These are phyloP conservation scores for Neoscelio sp. DNA, from an alignment of 2,888 invertebrate genomes.

Conservation along the genomic window DNA sequence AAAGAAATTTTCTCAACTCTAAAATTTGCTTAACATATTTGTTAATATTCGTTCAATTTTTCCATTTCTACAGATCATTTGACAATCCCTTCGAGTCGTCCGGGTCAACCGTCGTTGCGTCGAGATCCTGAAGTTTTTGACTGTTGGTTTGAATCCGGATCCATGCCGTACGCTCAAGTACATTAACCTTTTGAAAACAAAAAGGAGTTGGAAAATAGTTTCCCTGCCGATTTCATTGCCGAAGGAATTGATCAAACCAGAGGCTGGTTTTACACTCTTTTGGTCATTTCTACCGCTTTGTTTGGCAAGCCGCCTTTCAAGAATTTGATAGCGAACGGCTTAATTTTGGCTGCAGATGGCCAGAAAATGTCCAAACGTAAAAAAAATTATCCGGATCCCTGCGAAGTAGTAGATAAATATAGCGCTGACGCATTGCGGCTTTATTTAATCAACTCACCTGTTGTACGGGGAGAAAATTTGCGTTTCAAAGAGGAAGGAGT, in stretches of 20 bases:
- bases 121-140: slow-evolving; percentile 98
- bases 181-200: slow-evolving; percentile 98
- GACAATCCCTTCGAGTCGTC: slow-evolving; percentile 84
- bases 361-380: slow-evolving; percentile 99
- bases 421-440: slow-evolving; percentile 98
- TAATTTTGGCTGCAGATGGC: slow-evolving; percentile 98
- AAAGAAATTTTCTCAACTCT: no score
- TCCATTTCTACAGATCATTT: slow-evolving; percentile 50
- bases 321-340: slow-evolving; percentile 97
- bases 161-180: slow-evolving; percentile 99
- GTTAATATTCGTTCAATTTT: background rate
- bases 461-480: slow-evolving; percentile 98
- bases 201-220: slow-evolving; percentile 94
- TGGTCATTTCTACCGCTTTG: slow-evolving; percentile 97
- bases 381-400: slow-evolving; percentile 99
- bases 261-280: slow-evolving; percentile 99
- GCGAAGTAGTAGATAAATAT: slow-evolving; percentile 94
- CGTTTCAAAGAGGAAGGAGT: slow-evolving; percentile 99
- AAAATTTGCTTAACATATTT: background rate
- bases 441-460: slow-evolving; percentile 98
- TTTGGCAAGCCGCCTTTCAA: slow-evolving; percentile 99
- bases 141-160: slow-evolving; percentile 99
- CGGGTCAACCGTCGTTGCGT: slow-evolving; percentile 92
- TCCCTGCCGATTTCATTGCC: slow-evolving; percentile 99
- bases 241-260: slow-evolving; percentile 99